These are phyloP conservation scores for Sander lucioperca DNA, from an alignment of 2,113 vertebrate species.

Conservation along the genomic window DNA sequence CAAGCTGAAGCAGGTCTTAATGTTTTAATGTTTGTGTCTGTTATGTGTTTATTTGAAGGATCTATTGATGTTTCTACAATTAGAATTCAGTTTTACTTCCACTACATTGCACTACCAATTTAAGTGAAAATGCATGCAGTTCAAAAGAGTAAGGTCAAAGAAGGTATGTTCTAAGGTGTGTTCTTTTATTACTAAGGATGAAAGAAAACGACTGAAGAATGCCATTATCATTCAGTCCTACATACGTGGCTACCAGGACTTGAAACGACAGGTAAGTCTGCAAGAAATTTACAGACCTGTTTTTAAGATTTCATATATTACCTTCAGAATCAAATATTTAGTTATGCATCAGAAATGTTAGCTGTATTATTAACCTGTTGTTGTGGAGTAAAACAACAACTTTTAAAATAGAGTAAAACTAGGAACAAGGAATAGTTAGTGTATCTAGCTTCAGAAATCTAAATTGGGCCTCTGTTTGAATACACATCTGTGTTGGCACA, in stretches of 20 bases:
- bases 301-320: not conserved
- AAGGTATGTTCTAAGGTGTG: not conserved
- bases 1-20: not conserved
- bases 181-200: conserved; percentile 84
- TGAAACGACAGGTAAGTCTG: conserved; percentile 92
- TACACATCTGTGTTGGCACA: not conserved
- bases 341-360: not conserved
- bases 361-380: not conserved
- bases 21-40: not conserved
- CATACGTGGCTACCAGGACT: conserved; percentile 93
- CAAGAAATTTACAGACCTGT: not conserved
- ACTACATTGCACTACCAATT: not conserved
- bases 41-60: not conserved
- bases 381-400: not conserved
- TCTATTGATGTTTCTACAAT: not conserved
- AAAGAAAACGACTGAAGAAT: conserved; percentile 95
- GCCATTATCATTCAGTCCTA: conserved; percentile 97
- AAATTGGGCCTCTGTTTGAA: not conserved
- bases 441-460: not conserved
- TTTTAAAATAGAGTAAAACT: not conserved
- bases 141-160: not conserved
- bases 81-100: not conserved
- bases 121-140: not conserved
- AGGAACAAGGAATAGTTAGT: not conserved
- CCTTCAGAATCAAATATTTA: not conserved